A percentile compares a stretch with the other conserved stretches of the same genome.
Conservation (phyloP, 2,797 vertebrate species). For the Glossophaga mutica region DNA sequence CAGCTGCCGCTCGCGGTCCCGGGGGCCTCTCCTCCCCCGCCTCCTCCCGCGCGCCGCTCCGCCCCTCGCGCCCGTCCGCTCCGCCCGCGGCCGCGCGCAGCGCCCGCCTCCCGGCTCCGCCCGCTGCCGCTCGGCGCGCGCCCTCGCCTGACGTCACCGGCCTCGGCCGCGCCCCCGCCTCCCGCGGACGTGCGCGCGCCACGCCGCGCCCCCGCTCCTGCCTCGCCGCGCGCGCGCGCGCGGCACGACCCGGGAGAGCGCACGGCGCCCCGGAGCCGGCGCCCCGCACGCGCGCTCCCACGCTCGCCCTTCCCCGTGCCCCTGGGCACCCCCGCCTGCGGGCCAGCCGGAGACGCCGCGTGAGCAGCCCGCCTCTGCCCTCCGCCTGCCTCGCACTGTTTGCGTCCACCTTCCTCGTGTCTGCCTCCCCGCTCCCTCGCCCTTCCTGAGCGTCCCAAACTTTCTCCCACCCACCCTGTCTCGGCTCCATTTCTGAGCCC, state of each 20-base stretch:
- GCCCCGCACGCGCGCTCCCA: not conserved
- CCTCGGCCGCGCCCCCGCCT: not conserved
- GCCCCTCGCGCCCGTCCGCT: conserved; percentile 58
- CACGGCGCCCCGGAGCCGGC: not conserved
- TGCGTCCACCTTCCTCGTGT: not conserved
- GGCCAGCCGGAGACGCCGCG: not conserved
- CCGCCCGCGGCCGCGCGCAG: conserved; percentile 63
- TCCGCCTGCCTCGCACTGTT: not conserved
- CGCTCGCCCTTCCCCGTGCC: not conserved
- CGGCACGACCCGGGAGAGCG: rapidly evolving
- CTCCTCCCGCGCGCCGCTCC: conserved; percentile 59
- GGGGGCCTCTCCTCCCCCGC: conserved; percentile 66
- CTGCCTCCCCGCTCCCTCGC: not conserved
- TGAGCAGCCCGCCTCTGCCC: not conserved
- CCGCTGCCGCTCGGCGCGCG: conserved; percentile 51
- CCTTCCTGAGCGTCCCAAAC: not conserved
- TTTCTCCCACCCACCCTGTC: not conserved
- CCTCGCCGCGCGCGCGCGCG: not conserved
- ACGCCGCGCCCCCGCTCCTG: not conserved
- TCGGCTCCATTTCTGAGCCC: not conserved
- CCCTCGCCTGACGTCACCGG: conserved; percentile 77
- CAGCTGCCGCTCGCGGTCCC: conserved; percentile 71
- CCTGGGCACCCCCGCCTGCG: not conserved
- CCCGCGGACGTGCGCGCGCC: not conserved
- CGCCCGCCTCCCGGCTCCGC: conserved; percentile 53